phyloP scores from a whole-genome alignment of 2,113 vertebrate genomes.

The Ameiurus melas region DNA sequence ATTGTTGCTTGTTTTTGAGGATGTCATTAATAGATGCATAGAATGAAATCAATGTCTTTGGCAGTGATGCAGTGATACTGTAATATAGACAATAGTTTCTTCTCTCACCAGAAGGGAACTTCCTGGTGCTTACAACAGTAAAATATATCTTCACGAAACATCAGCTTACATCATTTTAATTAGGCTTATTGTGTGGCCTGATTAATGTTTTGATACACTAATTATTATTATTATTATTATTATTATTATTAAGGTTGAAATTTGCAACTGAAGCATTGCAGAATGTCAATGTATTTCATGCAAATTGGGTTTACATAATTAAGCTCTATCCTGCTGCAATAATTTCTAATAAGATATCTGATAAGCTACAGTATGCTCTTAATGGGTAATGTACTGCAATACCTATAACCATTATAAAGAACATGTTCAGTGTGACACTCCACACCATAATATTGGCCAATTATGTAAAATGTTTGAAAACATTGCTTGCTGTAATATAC shows the following conservation, averaged over 20 bases:
- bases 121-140: not conserved
- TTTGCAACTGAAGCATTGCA: constrained; percentile 11
- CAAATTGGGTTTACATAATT: not conserved
- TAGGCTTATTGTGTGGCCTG: not conserved
- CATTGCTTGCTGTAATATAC: not conserved
- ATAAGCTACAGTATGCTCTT: constrained; percentile 4
- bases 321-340: not conserved
- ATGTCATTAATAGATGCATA: constrained; percentile 1
- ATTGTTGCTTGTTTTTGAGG: not conserved
- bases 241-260: not conserved
- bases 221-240: not conserved
- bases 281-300: not conserved
- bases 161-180: constrained; percentile 9
- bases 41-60: not conserved
- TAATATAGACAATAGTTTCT: not conserved
- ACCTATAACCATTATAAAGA: not conserved
- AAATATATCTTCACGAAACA: not conserved
- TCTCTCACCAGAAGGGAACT: not conserved
- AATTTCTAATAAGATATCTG: not conserved
- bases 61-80: not conserved
- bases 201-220: not conserved
- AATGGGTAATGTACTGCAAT: not conserved
- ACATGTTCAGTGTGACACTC: not conserved
- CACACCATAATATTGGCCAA: not conserved
- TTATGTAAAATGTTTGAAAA: not conserved